These are phyloP conservation scores for Anastrepha ludens DNA, from an alignment of 1,140 invertebrate genomes.

Conservation along the genomic window DNA sequence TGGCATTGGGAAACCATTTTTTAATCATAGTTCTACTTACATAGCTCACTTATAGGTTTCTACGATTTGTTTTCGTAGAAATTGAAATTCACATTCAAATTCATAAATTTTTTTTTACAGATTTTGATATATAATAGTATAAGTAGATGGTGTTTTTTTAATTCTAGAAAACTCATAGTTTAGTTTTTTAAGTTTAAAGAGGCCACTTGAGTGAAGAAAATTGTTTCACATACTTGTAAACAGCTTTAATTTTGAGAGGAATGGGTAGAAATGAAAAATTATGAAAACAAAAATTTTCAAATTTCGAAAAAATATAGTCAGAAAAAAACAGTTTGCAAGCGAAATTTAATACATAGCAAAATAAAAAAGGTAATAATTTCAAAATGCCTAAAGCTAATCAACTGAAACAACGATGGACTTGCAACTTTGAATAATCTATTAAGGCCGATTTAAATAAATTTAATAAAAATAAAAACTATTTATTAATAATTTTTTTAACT, in stretches of 20 bases:
- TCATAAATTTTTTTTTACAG: slow-evolving; percentile 15
- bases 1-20: slow-evolving; percentile 47
- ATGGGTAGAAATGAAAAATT: neutral
- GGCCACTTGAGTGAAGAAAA: neutral
- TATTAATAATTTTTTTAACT: neutral
- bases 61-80: slow-evolving; percentile 11
- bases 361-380: neutral
- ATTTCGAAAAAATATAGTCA: neutral
- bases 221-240: too few species aligned
- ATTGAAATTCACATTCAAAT: slow-evolving; percentile 19
- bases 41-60: slow-evolving; percentile 19
- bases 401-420: neutral
- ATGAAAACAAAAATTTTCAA: neutral
- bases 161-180: neutral
- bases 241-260: too few species aligned
- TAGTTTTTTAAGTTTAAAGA: neutral
- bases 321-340: neutral
- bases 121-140: slow-evolving; percentile 14
- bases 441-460: too few species aligned
- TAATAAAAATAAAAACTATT: neutral
- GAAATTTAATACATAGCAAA: neutral
- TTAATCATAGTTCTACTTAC: slow-evolving; percentile 18
- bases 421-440: too few species aligned
- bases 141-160: neutral
- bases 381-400: neutral